phyloP scores from a whole-genome alignment of 2,113 vertebrate genomes.

The Osmerus eperlanus region DNA sequence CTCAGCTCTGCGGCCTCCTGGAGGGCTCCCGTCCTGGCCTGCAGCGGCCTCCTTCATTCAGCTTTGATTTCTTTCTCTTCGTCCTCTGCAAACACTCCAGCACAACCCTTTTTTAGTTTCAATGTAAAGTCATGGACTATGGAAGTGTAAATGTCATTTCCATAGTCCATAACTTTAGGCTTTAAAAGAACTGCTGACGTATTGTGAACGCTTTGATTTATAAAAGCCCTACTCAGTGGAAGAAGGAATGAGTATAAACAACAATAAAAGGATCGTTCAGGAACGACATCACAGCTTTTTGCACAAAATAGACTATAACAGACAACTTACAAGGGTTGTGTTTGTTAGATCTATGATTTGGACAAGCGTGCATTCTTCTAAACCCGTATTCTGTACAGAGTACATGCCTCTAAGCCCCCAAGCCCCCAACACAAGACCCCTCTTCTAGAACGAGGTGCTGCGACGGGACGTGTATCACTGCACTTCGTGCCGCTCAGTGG shows the following conservation, averaged over 20 bases:
- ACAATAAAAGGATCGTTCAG: slow-evolving; percentile 60
- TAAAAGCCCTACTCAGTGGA: slow-evolving; percentile 70
- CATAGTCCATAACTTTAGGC: too few relatives aligned
- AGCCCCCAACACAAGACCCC: too few relatives aligned
- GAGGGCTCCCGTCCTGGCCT: too few relatives aligned
- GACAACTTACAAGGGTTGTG: slow-evolving; percentile 64
- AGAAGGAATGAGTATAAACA: slow-evolving; percentile 26
- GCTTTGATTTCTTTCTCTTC: slow-evolving; percentile 20
- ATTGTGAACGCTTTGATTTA: slow-evolving; percentile 79
- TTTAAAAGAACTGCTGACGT: slow-evolving; percentile 67
- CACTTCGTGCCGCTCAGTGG: too few relatives aligned
- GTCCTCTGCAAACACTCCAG: slow-evolving; percentile 3
- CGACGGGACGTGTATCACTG: too few relatives aligned
- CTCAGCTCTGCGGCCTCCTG: too few relatives aligned
- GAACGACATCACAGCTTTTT: slow-evolving; percentile 74
- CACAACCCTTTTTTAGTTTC: slow-evolving; percentile 48
- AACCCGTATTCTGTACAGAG: slow-evolving; percentile 77
- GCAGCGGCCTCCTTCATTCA: not conserved
- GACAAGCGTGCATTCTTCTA: slow-evolving; percentile 68
- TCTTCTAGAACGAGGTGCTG: too few relatives aligned
- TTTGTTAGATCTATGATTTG: slow-evolving; percentile 63
- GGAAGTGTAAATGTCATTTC: too few relatives aligned
- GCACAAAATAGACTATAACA: slow-evolving; percentile 76
- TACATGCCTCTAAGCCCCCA: too few relatives aligned
- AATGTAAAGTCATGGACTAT: slow-evolving; percentile 70